Percentiles rank a stretch among this genome's conserved stretches.
Evolutionary conservation across 2,113 vertebrate species (phyloP).

Genomic region (Paraplagusia blochii): DNA sequence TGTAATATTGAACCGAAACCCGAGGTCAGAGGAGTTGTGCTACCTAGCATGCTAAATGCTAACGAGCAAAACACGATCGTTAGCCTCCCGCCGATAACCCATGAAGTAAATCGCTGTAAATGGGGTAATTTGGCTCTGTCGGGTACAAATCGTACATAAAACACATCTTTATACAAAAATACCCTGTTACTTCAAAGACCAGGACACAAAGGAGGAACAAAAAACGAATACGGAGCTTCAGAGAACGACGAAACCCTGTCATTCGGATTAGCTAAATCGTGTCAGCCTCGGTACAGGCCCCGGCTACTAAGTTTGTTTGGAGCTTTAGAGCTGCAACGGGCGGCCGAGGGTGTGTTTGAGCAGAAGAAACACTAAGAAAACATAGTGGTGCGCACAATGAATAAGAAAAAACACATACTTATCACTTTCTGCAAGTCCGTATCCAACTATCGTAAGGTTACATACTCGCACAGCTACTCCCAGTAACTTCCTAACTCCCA

Average conservation of each 20-base stretch:
- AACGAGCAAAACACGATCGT: conserved; percentile 32
- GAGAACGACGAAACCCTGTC: conserved; percentile 15
- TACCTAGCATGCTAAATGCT: conserved; percentile 35
- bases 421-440: conserved; percentile 5
- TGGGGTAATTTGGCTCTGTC: neutral
- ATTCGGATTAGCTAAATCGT: conserved; percentile 34
- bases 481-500: conserved; percentile 64
- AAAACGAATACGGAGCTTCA: neutral
- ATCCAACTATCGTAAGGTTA: conserved; percentile 44
- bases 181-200: fast-evolving
- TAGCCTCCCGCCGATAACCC: conserved; percentile 47
- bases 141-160: fast-evolving
- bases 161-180: neutral
- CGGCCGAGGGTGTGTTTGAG: too few species aligned
- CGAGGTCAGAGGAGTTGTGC: neutral
- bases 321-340: conserved; percentile 18
- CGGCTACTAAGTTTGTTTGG: conserved; percentile 57
- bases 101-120: conserved; percentile 13
- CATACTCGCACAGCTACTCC: conserved; percentile 60
- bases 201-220: neutral
- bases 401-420: conserved; percentile 21
- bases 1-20: too few species aligned
- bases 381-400: too few species aligned
- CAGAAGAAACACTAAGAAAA: too few species aligned
- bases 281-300: conserved; percentile 52